phyloP scores from a whole-genome alignment of 2,113 vertebrate genomes.

The Oreochromis niloticus region DNA sequence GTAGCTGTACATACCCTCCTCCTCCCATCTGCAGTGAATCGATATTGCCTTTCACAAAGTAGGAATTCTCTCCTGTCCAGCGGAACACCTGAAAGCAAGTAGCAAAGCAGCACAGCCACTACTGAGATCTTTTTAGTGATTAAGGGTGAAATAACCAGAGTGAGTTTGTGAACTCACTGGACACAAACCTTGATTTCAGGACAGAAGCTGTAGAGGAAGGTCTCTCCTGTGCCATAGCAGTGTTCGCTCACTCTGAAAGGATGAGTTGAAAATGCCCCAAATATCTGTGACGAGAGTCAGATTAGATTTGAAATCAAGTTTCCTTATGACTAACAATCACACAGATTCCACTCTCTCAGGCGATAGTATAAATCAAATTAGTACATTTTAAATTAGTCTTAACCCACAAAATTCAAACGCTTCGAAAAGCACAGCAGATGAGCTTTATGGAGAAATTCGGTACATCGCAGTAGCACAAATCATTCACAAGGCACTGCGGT shows the following conservation, averaged over 20 bases:
- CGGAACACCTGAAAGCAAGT: constrained; percentile 81
- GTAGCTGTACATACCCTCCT: constrained; percentile 80
- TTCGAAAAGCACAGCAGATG: neutral
- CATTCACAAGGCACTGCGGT: neutral
- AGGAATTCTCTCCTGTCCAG: constrained; percentile 97
- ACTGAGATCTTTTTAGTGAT: neutral
- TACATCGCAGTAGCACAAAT: neutral
- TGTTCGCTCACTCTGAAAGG: constrained; percentile 95
- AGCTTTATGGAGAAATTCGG: neutral
- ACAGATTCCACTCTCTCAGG: neutral
- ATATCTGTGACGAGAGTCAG: constrained; percentile 74
- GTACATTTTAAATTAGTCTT: neutral
- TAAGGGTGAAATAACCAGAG: neutral
- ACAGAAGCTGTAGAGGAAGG: constrained; percentile 93
- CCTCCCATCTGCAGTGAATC: constrained; percentile 94
- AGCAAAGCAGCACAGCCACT: neutral
- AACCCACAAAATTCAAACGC: neutral
- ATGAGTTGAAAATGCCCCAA: constrained; percentile 92
- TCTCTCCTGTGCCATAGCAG: constrained; percentile 97
- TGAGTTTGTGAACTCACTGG: neutral
- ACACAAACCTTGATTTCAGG: constrained; percentile 86
- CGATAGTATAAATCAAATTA: neutral
- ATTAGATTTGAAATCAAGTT: neutral
- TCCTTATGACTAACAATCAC: neutral
- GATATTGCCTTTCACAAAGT: constrained; percentile 94